These are phyloP conservation scores for Pelobates cultripes DNA, from an alignment of 2,797 vertebrate species.

Conservation along the genomic window DNA sequence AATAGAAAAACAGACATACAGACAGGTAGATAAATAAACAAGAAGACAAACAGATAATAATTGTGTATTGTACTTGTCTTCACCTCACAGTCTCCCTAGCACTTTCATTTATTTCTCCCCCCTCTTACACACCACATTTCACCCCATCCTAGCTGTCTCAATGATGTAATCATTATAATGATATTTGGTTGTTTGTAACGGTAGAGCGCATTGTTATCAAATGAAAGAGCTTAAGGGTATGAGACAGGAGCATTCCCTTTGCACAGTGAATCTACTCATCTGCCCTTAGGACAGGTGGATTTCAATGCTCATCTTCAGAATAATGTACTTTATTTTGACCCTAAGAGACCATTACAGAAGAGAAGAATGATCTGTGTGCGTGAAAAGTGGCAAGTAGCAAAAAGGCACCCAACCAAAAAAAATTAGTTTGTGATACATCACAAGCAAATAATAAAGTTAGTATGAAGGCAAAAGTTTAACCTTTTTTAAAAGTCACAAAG, in stretches of 20 bases:
- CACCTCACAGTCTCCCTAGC: background rate
- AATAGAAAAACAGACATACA: too few species aligned
- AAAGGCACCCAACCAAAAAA: conserved; percentile 26
- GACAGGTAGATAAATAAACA: too few species aligned
- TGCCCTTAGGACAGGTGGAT: conserved; percentile 54
- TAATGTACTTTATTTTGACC: conserved; percentile 51
- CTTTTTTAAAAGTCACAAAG: background rate
- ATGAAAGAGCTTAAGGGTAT: conserved; percentile 50
- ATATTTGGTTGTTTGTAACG: conserved; percentile 44
- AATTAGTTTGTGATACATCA: conserved; percentile 26
- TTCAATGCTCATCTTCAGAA: conserved; percentile 43
- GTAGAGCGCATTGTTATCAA: conserved; percentile 45
- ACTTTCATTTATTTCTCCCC: background rate
- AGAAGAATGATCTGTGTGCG: conserved; percentile 33
- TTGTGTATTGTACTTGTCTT: background rate
- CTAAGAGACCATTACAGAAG: conserved; percentile 39
- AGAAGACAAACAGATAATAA: too few species aligned
- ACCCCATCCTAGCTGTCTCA: conserved; percentile 21
- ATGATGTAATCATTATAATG: conserved; percentile 55
- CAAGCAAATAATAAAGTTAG: conserved; percentile 25
- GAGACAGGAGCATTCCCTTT: conserved; percentile 50
- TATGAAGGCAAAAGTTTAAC: conserved; percentile 6
- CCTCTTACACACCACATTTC: background rate
- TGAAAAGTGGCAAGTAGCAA: conserved; percentile 28
- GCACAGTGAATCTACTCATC: conserved; percentile 47